A percentile compares a stretch with the other conserved stretches of the same genome.
Conservation (phyloP, 2,113 vertebrate genomes). For the Cyrtonyx montezumae region DNA sequence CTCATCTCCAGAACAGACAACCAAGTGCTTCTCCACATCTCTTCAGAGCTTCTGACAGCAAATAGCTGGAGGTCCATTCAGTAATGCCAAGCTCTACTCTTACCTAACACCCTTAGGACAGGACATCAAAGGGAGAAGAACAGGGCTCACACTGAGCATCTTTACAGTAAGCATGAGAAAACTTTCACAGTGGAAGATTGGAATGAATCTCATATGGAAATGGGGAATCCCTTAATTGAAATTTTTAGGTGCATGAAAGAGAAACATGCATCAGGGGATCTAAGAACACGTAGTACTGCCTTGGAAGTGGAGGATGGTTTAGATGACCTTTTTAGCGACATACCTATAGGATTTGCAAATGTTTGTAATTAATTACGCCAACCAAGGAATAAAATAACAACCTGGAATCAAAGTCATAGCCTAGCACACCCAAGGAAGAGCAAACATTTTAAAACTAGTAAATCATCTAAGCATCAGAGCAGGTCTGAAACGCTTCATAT, state of each 20-base stretch:
- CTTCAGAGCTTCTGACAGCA: not conserved
- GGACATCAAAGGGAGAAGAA: not conserved
- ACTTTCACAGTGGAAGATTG: not conserved
- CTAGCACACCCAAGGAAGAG: not conserved
- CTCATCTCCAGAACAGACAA: not conserved
- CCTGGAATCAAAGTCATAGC: not conserved
- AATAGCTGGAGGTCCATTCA: not conserved
- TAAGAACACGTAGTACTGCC: not conserved
- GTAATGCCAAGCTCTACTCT: not conserved
- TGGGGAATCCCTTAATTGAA: not conserved
- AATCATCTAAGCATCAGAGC: not conserved
- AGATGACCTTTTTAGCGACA: not conserved
- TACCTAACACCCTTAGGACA: not conserved
- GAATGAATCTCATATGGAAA: not conserved
- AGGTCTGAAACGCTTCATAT: not conserved
- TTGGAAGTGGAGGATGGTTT: not conserved
- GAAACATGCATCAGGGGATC: not conserved
- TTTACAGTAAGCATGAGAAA: not conserved
- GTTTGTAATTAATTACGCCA: not conserved
- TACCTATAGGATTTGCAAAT: not conserved
- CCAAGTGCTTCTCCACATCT: not conserved
- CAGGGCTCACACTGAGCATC: not conserved
- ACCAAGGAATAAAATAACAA: not conserved
- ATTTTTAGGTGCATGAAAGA: not conserved
- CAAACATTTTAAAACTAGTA: not conserved